Base-by-base conservation (phyloP, 2,888 invertebrate species). In the Clostera curtula region DNA sequence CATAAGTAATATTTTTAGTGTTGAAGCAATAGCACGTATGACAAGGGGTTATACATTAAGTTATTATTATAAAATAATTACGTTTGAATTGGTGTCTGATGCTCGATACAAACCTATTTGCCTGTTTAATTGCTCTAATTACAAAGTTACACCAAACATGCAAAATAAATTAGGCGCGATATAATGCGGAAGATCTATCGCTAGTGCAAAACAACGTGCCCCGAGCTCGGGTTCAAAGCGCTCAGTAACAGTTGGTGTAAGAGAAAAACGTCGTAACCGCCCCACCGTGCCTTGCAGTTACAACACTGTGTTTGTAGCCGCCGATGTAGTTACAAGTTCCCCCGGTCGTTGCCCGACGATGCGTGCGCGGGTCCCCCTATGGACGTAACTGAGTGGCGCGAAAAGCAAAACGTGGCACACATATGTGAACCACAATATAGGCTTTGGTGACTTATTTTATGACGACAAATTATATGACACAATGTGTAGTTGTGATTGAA, bases 291-390 rank as follows among this genome's bases (percentile, higher is more conserved):
- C 40, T 44, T 32, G 56, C 44, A 59, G 62, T 76, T 76, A 64
- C 56, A 70, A 37, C 69, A 49, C 65, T 75, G 36, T 47, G 53
- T 36, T 49, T 43, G 47, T 44, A 55, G 48, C 46, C 53, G 55
- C 63, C 62, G 70, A 80, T 77, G 76, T 82, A 79, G 80, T 82
- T 75, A 76, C 80, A 83, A 82, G 82, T 80, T 82, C 82, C 65
- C 70, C 70, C 79, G 82, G 82, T 82, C 82, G 75, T 74, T 80
- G 82, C 61, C 79, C 79, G 77, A 56, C 54, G 57, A 55, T 67
- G 72, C 74, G 72, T 70, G 72, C 65, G 54, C 67, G 68, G 63
- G 68, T 76, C 71, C 74, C 72, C 71, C 74, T 70, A 71, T 75
- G 69, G 64, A 66, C 58, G n/a, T 68, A 66, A 71, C 67, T 64